phyloP scores from a whole-genome alignment of 2,888 invertebrate species.

The Lottia gigantea region DNA sequence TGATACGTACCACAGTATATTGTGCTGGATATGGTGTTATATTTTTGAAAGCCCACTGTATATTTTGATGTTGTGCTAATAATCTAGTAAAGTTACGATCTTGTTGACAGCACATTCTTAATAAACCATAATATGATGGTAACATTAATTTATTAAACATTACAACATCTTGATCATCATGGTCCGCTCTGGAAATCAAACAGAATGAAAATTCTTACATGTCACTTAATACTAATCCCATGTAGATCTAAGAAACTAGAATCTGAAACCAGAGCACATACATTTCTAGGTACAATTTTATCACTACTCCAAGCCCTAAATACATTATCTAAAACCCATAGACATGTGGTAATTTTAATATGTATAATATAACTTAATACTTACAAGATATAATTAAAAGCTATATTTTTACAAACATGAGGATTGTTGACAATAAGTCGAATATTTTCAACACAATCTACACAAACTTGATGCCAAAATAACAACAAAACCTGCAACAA shows the following conservation, averaged over 20 bases:
- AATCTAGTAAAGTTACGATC: constrained; percentile 87
- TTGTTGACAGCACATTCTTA: constrained; percentile 90
- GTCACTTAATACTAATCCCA: not conserved
- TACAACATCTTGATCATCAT: constrained; percentile 95
- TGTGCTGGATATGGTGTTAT: constrained; percentile 95
- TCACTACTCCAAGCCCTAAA: too few species aligned
- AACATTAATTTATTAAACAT: constrained; percentile 93
- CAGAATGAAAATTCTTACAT: not conserved
- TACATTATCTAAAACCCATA: too few species aligned
- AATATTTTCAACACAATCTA: constrained; percentile 93
- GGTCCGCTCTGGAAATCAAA: constrained; percentile 81
- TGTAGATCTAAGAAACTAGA: too few species aligned
- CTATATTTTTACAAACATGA: constrained; percentile 91
- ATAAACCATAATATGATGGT: constrained; percentile 82
- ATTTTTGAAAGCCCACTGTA: constrained; percentile 96
- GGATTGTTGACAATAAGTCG: constrained; percentile 87
- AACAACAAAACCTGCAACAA: constrained; percentile 78
- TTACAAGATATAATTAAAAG: constrained; percentile 95
- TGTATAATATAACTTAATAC: constrained; percentile 15
- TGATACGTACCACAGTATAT: constrained; percentile 77
- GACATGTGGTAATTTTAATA: too few species aligned
- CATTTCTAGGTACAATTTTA: too few species aligned
- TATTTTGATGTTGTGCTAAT: constrained; percentile 91
- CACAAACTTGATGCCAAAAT: constrained; percentile 93
- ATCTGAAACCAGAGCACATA: too few species aligned